Evolutionary conservation across 2,888 invertebrate species (phyloP).

Genomic region (Philonicus albiceps): DNA sequence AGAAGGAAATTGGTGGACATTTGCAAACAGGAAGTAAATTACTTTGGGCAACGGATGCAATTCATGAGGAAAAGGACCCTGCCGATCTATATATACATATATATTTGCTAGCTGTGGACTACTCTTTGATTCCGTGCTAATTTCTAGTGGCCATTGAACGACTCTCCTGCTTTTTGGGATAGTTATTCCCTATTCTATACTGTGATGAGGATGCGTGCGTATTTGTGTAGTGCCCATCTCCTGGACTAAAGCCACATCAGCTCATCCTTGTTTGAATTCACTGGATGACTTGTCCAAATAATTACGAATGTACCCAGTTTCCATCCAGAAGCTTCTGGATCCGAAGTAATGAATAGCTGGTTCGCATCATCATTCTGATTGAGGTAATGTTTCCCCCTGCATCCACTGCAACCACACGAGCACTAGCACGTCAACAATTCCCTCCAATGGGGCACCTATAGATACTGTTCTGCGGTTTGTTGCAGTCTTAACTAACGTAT

Average conservation of each 20-base stretch:
- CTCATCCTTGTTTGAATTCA: not conserved
- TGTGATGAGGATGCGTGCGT: not conserved
- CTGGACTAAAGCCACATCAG: not conserved
- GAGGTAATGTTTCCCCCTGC: not conserved
- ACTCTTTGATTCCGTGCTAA: not conserved
- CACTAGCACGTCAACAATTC: not conserved
- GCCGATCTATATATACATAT: no score
- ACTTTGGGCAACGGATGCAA: slow-evolving; percentile 34
- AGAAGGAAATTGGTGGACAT: slow-evolving; percentile 32
- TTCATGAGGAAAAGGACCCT: slow-evolving; percentile 5
- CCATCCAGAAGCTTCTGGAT: not conserved
- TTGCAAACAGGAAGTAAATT: slow-evolving; percentile 41
- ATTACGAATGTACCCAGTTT: not conserved
- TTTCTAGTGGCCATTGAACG: slow-evolving; percentile 15
- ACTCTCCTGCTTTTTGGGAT: not conserved
- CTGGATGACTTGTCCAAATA: slow-evolving; percentile 19
- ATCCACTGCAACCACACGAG: not conserved
- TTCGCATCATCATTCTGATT: slow-evolving; percentile 32
- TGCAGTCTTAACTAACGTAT: not conserved
- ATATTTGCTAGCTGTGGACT: not conserved
- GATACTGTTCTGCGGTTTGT: not conserved
- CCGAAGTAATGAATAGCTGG: slow-evolving; percentile 14
- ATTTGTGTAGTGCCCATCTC: not conserved
- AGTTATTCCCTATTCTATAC: not conserved
- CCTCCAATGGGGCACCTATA: not conserved